These are phyloP conservation scores for Mohoua ochrocephala DNA, from an alignment of 2,113 vertebrate species.

Conservation along the genomic window DNA sequence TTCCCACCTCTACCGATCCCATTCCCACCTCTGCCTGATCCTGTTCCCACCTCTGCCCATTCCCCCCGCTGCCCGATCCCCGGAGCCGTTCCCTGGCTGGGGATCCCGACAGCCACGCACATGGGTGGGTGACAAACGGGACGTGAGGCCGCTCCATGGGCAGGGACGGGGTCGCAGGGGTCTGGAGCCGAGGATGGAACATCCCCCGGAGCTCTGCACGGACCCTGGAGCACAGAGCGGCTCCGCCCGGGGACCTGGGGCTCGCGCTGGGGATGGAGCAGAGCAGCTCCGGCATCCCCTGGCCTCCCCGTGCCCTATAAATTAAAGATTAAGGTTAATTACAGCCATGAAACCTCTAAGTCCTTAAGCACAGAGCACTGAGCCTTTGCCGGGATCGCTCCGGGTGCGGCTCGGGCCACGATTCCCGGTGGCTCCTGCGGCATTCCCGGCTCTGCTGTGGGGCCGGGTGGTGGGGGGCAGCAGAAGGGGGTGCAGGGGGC, in stretches of 20 bases:
- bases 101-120: accelerated
- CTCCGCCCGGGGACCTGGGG: neutral
- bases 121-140: no score
- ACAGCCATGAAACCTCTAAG: constrained; percentile 16
- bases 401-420: accelerated
- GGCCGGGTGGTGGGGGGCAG: accelerated
- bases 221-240: neutral
- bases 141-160: accelerated
- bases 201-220: no score
- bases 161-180: neutral
- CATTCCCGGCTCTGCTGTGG: accelerated
- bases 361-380: neutral
- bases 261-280: neutral
- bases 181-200: accelerated
- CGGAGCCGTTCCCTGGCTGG: neutral
- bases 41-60: no score
- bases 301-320: constrained; percentile 20
- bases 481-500: neutral
- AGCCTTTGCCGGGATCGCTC: neutral
- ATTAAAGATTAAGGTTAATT: constrained; percentile 65
- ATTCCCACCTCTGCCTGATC: no score
- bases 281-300: neutral
- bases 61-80: accelerated
- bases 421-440: accelerated
- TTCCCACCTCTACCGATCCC: no score